Conservation (phyloP, 1,140 invertebrate species). For the Drepana arcuata region DNA sequence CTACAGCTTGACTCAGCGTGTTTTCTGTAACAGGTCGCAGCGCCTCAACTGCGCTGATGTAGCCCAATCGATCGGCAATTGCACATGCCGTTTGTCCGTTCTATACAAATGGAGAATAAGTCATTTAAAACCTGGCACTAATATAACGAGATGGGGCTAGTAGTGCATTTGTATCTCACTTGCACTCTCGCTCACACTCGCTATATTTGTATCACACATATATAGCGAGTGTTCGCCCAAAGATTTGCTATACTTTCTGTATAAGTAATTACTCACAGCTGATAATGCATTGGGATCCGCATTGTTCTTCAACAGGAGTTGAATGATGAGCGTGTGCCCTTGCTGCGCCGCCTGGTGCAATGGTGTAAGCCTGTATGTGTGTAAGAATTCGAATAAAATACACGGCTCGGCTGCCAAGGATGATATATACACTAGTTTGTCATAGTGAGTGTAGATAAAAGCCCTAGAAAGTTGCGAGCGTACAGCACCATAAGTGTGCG, state of each 20-base stretch:
- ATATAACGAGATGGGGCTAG: too few species aligned
- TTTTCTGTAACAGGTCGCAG: slow-evolving; percentile 96
- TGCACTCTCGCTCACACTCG: too few species aligned
- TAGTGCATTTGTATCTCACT: too few species aligned
- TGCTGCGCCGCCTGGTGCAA: slow-evolving; percentile 98
- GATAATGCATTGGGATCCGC: slow-evolving; percentile 96
- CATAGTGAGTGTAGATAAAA: too few species aligned
- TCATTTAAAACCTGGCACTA: too few species aligned
- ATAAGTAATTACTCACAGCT: too few species aligned
- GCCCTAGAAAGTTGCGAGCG: too few species aligned
- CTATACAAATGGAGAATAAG: slow-evolving; percentile 72
- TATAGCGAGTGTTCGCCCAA: too few species aligned
- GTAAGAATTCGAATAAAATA: slow-evolving; percentile 3
- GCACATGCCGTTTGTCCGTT: slow-evolving; percentile 96
- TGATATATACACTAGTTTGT: too few species aligned
- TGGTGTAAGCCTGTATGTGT: slow-evolving; percentile 91
- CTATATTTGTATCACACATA: too few species aligned
- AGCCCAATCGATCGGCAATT: slow-evolving; percentile 96
- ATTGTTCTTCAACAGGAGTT: slow-evolving; percentile 92
- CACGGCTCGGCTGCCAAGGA: background rate
- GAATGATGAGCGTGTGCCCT: slow-evolving; percentile 96
- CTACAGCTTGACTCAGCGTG: slow-evolving; percentile 81
- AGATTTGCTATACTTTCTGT: too few species aligned
- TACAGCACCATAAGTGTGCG: too few species aligned
- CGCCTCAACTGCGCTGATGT: slow-evolving; percentile 98